A percentile compares a stretch with the other conserved stretches of the same genome.
Evolutionary conservation across 2,888 invertebrate species (phyloP).

Genomic region (Acleris literana): DNA sequence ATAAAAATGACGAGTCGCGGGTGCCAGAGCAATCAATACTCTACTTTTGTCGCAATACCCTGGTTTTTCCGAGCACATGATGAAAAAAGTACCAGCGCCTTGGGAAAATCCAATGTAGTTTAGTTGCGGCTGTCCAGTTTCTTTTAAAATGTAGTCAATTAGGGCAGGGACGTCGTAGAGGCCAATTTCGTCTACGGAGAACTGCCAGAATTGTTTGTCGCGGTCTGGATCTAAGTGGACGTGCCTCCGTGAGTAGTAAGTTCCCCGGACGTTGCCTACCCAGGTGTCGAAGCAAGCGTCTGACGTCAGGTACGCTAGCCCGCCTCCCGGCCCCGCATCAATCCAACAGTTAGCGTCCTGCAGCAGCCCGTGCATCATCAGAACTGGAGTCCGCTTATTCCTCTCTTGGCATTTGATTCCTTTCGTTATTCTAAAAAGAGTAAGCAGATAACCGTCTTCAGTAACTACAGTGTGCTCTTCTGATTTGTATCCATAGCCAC

Average conservation of each 20-base stretch:
- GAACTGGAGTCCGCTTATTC: conserved; percentile 52
- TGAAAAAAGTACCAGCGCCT: conserved; percentile 65
- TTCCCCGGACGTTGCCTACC: conserved; percentile 61
- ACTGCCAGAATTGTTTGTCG: conserved; percentile 77
- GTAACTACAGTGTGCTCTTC: conserved; percentile 61
- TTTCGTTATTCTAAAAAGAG: conserved; percentile 55
- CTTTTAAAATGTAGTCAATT: conserved; percentile 53
- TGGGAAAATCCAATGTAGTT: conserved; percentile 72
- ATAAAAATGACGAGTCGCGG: conserved; percentile 25
- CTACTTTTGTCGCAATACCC: conserved; percentile 47
- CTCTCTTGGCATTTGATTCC: conserved; percentile 48
- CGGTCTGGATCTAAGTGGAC: conserved; percentile 50
- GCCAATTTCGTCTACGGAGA: conserved; percentile 69
- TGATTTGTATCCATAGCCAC: conserved; percentile 54
- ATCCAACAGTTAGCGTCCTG: conserved; percentile 61
- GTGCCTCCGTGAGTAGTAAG: conserved; percentile 82
- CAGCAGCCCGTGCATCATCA: conserved; percentile 68
- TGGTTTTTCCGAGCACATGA: conserved; percentile 62
- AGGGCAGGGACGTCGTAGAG: conserved; percentile 57
- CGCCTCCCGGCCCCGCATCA: conserved; percentile 59
- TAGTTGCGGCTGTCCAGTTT: conserved; percentile 52
- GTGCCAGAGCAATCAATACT: conserved; percentile 22
- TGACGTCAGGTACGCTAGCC: conserved; percentile 50
- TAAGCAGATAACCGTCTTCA: conserved; percentile 65
- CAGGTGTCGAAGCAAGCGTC: conserved; percentile 54